These are phyloP conservation scores for Elymnias hypermnestra DNA, from an alignment of 1,140 invertebrate species.

Conservation along the genomic window DNA sequence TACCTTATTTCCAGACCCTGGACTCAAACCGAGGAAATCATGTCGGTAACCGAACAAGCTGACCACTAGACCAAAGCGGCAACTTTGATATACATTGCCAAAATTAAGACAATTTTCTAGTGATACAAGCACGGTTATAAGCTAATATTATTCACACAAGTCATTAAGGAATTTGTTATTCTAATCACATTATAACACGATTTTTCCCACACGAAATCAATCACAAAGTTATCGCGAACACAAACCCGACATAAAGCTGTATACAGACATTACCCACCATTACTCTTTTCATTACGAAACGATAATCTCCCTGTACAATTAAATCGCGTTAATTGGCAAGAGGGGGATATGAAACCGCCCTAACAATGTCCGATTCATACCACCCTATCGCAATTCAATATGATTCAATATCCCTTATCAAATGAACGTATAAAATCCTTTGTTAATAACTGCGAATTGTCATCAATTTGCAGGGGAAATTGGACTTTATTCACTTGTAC, in stretches of 20 bases:
- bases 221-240: slow-evolving; percentile 7
- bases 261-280: slow-evolving; percentile 11
- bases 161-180: too few relatives aligned
- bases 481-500: slow-evolving; percentile 20
- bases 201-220: slow-evolving; percentile 8
- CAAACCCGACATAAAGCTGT: slow-evolving; percentile 12
- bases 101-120: too few relatives aligned
- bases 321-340: slow-evolving; percentile 67
- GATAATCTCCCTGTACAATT: slow-evolving; percentile 63
- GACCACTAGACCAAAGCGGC: too few relatives aligned
- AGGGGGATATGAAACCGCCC: slow-evolving; percentile 20
- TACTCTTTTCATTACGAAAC: slow-evolving; percentile 29
- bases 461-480: slow-evolving; percentile 13
- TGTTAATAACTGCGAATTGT: slow-evolving; percentile 44
- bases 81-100: too few relatives aligned
- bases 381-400: slow-evolving; percentile 25
- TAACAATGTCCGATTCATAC: slow-evolving; percentile 18
- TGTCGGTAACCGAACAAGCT: too few relatives aligned
- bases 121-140: too few relatives aligned
- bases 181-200: not conserved
- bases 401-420: slow-evolving; percentile 27
- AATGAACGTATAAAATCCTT: slow-evolving; percentile 27
- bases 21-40: too few relatives aligned
- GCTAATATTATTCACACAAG: too few relatives aligned
- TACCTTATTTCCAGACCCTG: too few relatives aligned